Evolutionary conservation across 2,113 vertebrate species (phyloP).

Genomic region (Anhinga anhinga): DNA sequence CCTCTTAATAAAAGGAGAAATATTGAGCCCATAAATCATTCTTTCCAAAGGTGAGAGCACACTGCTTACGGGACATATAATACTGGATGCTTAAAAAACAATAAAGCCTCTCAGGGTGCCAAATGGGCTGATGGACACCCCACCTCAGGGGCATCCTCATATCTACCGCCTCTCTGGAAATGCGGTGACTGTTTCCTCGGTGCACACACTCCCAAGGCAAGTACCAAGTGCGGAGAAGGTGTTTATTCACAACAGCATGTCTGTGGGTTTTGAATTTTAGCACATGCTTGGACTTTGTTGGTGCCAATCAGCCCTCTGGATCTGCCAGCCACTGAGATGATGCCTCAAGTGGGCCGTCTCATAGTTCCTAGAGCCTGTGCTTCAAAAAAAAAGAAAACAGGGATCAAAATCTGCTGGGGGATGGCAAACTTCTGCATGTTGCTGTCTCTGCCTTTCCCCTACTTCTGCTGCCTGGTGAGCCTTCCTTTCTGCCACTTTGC

Average conservation of each 20-base stretch:
- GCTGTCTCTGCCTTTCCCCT: not conserved
- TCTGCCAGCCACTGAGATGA: not conserved
- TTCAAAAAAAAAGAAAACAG: not conserved
- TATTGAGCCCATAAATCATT: not conserved
- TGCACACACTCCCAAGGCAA: not conserved
- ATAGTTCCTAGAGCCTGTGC: not conserved
- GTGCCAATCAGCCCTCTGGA: not conserved
- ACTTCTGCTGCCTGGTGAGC: not conserved
- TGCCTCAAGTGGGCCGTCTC: not conserved
- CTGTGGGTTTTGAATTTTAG: not conserved
- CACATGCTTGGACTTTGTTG: not conserved
- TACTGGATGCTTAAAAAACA: not conserved
- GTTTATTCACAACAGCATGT: not conserved
- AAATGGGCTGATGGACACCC: not conserved
- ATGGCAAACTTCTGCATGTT: not conserved
- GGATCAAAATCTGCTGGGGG: not conserved
- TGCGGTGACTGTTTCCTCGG: not conserved
- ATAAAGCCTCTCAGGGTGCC: not conserved
- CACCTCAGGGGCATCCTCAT: not conserved
- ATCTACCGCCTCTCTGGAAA: not conserved
- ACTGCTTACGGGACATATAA: not conserved
- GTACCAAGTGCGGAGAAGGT: not conserved
- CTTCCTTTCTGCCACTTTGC: not conserved
- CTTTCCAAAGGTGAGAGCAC: not conserved
- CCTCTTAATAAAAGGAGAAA: constrained; percentile 33